These are phyloP conservation scores for Drosophila setosimentum DNA, from an alignment of 2,888 invertebrate genomes.

Conservation along the genomic window DNA sequence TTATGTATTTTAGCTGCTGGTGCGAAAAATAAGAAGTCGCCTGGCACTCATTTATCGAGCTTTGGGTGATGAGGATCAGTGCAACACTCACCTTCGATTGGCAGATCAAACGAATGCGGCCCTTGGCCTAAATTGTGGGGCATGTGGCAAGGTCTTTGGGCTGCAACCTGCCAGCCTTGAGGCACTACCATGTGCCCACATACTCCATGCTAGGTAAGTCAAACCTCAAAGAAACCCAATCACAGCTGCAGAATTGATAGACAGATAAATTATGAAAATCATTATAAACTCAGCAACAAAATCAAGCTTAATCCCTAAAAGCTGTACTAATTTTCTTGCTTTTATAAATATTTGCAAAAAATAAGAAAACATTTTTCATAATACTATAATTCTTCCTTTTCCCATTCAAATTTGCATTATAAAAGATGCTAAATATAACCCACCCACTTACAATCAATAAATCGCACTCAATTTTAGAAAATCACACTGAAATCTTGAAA, in stretches of 20 bases:
- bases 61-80: slow-evolving; percentile 92
- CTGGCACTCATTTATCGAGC: slow-evolving; percentile 93
- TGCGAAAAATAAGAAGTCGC: slow-evolving; percentile 91
- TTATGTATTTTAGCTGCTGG: slow-evolving; percentile 88
- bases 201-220: slow-evolving; percentile 91
- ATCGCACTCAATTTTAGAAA: no score
- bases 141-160: slow-evolving; percentile 91
- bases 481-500: no score
- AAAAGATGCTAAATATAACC: no score
- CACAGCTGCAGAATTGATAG: background rate
- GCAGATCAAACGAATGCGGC: slow-evolving; percentile 89
- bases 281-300: background rate
- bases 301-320: background rate
- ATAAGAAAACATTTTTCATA: background rate
- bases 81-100: slow-evolving; percentile 89
- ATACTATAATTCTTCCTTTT: background rate
- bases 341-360: background rate
- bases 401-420: no score
- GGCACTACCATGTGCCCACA: slow-evolving; percentile 94
- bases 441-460: no score
- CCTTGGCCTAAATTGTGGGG: slow-evolving; percentile 92
- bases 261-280: background rate
- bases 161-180: slow-evolving; percentile 90
- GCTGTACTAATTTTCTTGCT: background rate
- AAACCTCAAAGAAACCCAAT: background rate